Percentiles rank a stretch among this genome's conserved stretches.
Evolutionary conservation across 2,888 invertebrate genomes (phyloP).

Genomic region (Parnassius mnemosyne): DNA sequence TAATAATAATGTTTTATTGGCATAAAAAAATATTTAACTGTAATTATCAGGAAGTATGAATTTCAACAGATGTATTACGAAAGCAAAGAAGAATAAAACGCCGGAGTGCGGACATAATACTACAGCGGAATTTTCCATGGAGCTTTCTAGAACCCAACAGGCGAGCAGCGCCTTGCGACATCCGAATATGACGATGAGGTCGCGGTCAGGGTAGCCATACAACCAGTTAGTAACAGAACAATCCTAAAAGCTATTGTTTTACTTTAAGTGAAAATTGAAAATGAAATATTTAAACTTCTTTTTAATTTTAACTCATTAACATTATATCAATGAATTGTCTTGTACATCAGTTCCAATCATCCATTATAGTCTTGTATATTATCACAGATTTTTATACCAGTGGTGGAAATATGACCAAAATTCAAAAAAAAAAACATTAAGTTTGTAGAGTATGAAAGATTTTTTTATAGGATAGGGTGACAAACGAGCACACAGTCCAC

Average conservation of each 20-base stretch:
- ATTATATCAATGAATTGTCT: not conserved
- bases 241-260: not conserved
- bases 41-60: too few species aligned
- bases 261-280: not conserved
- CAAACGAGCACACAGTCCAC: too few species aligned
- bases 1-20: too few species aligned
- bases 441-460: too few species aligned
- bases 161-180: conserved; percentile 56
- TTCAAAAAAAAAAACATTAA: too few species aligned
- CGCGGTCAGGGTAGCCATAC: conserved; percentile 29
- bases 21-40: too few species aligned
- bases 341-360: not conserved
- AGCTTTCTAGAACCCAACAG: conserved; percentile 65
- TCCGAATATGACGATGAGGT: conserved; percentile 22
- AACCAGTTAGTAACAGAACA: conserved; percentile 27
- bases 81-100: conserved; percentile 42
- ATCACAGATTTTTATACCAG: not conserved
- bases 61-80: conserved; percentile 29
- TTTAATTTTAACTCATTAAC: not conserved
- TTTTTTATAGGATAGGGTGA: too few species aligned
- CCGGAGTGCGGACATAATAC: conserved; percentile 35
- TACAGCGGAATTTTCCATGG: conserved; percentile 53
- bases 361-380: too few species aligned
- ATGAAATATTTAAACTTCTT: not conserved
- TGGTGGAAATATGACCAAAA: too few species aligned